Evolutionary conservation across 2,113 vertebrate species (phyloP), one percentile per base, ranked within the genome.

Genomic region (Henicopernis longicauda): DNA sequence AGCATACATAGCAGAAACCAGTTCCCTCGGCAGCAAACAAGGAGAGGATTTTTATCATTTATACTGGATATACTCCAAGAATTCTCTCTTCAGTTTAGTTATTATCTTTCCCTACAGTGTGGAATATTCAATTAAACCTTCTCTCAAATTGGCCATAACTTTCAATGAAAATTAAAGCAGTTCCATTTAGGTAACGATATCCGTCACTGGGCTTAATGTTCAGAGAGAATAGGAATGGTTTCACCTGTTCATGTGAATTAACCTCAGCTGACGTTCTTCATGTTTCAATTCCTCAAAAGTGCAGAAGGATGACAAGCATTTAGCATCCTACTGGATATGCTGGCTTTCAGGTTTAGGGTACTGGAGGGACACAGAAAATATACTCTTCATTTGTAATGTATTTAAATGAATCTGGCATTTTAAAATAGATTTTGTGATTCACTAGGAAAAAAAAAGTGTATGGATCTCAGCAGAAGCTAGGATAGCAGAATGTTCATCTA

Each of bases 61-160:
- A 3, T 42, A 36, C 95, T 97, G 96, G 94, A 96, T 96, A 76
- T 92, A 84, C 89, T 98, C 96, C 90, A 97, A 92, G 89, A 97
- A 92, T 92, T 74, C 73, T 61, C 69, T 31, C 57, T 69, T 94
- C 91, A 19, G 58, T 92, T 89, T 89, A 86, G 92, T 96, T 96
- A 90, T 96, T 97, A 95, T 89, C 96, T 97, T 97, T 93, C 96
- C 94, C 92, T 44, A 65, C 71, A 57, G 94, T 86, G 50, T 82
- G 73, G 85, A 83, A 96, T 97, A 96, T 92, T 98, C 96, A 98
- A 97, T 98, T 98, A 98, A 98, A 91, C 89, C 91, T 88, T 73
- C 89, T 82, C 94, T 98, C 95, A 90, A 97, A 98, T 97, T 97
- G 95, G 84, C 95, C 85, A 59, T 97, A 98, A 94, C 90, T 97